Base-by-base conservation (phyloP, 2,113 vertebrate species). In the Oryzias javanicus region DNA sequence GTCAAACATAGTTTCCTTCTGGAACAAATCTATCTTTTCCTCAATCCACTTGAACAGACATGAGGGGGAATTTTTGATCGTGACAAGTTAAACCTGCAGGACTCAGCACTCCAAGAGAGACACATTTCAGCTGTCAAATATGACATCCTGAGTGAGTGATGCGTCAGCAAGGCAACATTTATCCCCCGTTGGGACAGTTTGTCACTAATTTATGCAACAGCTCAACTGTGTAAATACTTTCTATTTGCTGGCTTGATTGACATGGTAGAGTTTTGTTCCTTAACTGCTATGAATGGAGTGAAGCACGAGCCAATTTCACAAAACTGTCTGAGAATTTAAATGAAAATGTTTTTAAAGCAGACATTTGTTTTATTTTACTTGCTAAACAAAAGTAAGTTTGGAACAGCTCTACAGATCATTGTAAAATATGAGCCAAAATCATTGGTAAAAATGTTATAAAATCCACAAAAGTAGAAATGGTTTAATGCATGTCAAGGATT, bases 201-300 rank as follows among this genome's bases (percentile, higher is more conserved):
- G 70, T 80, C 60, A 24, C 84, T 84, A 75, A 86, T 75, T 72
- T 51, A 78, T 83, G 76, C 6, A 55, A 71, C 58, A 24, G 70
- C 58, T 68, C 46, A 14, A 22, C 25, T 47, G 59, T 77, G 81
- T 81, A 76, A 82, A 86, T 85, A 40, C 78, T 82, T 74, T 84
- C 78, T 72, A 77, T 69, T 67, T 75, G 62, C 56, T 18, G 22
- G 22, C 56, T 49, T 60, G 65, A 80, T 76, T 76, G 24, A 69
- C 67, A 59, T 72, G 73, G 66, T 54, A 42, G 19, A 13, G 4
- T 42, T 46, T 13, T 41, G 22, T 20, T 22, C 16, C 3, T 48
- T 45, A 6, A 49, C 41, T 42, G 25, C 60, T 67, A 22, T 42
- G 46, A 75, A 70, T 25, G 8, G 49, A 47, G 42, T 25, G 61